Evolutionary conservation across 2,113 vertebrate species (phyloP).

Genomic region (Paedocypris sp.): DNA sequence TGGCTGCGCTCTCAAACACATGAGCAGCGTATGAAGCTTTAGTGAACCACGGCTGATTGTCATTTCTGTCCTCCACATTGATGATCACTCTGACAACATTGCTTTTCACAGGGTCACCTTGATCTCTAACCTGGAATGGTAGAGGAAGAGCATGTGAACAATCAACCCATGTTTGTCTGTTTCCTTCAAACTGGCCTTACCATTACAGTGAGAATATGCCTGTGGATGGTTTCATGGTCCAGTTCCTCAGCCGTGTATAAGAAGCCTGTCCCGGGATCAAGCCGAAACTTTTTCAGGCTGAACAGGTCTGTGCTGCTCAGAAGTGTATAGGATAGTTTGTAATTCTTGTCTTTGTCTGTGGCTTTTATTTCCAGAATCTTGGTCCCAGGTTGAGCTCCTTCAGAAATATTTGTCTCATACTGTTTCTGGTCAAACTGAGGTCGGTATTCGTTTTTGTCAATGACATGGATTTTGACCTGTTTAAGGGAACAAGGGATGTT

Average conservation of each 20-base stretch:
- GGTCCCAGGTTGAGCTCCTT: constrained; percentile 63
- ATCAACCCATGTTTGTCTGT: too few species aligned
- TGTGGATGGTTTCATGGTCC: constrained; percentile 67
- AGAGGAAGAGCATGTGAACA: background rate
- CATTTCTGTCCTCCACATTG: constrained; percentile 68
- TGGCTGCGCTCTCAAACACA: constrained; percentile 68
- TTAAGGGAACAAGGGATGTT: background rate
- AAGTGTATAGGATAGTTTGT: constrained; percentile 69
- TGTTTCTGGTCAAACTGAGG: constrained; percentile 66
- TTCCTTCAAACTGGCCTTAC: constrained; percentile 52
- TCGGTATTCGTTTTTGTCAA: constrained; percentile 75
- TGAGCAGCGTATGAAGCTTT: constrained; percentile 61
- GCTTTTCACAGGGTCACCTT: constrained; percentile 71
- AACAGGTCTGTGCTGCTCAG: constrained; percentile 65
- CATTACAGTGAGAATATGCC: constrained; percentile 72
- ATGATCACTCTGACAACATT: constrained; percentile 65
- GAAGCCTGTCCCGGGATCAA: constrained; percentile 66
- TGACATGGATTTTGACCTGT: constrained; percentile 72
- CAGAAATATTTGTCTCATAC: constrained; percentile 69
- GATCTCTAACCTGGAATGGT: constrained; percentile 67
- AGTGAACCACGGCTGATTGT: constrained; percentile 72
- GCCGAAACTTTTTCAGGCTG: constrained; percentile 71
- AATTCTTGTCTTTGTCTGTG: constrained; percentile 69
- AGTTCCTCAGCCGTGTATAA: constrained; percentile 64
- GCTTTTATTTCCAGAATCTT: constrained; percentile 70